Base-by-base conservation (phyloP, 2,113 vertebrate genomes). In the Urocolius indicus region DNA sequence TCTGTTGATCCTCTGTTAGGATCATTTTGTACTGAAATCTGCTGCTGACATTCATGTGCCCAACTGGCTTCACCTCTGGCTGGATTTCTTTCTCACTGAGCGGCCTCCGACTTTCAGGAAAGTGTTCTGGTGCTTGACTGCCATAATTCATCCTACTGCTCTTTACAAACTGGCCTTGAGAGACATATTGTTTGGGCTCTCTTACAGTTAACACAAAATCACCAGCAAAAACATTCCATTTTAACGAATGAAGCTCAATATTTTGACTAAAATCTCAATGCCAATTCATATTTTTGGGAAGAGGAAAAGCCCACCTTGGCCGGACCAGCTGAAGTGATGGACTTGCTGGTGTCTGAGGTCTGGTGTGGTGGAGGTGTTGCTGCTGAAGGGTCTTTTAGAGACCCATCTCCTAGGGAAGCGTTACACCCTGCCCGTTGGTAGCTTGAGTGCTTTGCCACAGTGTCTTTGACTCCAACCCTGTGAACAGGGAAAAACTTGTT, bases 331-430 rank as follows among this genome's bases (percentile, higher is more conserved):
- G 30, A 46, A 24, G 20, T 16, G 61, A 26, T 52, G 58, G n/a
- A 30, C 54, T 30, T 45, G 36, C 49, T 54, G 46, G 19, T 26
- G n/a, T 45, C 59, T 46, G 57, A 48, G 55, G 43, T 57, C 20
- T 30, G 27, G 17, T 52, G 65, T 7, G 4, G 48, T 74, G 19
- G 16, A 67, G 29, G 14, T 54, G 29, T 41, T 0, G 0, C 54
- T 68, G n/a, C 54, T 68, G n/a, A 27, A 6, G 49, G 41, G 51
- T 84, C 4, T 4, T 67, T 45, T 38, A 61, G 45, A 84, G 18
- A 45, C 13, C 5, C 0, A 3, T 65, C 57, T 72, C 34, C 16
- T 6, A 5, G 58, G 81, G 27, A 73, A 54, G 58, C 30, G 67
- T 57, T 21, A 1, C 3, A 6, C 10, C 24, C 62, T 85, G 43